Evolutionary conservation across 2,113 vertebrate species (phyloP), one percentile per base, ranked within the genome.

Genomic region (Pseudopipra pipra): DNA sequence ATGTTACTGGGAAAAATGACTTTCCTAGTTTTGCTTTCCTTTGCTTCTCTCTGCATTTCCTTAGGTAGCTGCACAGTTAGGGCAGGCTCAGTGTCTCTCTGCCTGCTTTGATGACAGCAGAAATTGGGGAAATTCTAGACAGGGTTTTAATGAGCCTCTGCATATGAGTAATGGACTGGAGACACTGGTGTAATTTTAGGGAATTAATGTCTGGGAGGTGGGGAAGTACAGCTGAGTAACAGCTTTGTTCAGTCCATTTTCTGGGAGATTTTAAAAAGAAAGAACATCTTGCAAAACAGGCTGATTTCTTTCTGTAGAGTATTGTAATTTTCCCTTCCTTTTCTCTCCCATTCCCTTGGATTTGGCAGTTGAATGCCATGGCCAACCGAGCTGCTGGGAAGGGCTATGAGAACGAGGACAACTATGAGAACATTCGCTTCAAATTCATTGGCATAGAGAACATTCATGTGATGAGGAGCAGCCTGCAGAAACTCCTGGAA

Each of bases 381-480:
- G 98, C 98, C 31, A 99, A 98, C 94, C 81, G 98, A 66, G 98
- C 98, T 55, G 98, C 98, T 62, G 98, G 98, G 67, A 99, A 99
- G 84, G 98, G 98, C 17, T 99, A 99, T 43, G 98, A 99, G 95
- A 98, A 98, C 28, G 98, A 98, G 84, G 98, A 98, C 83, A 96
- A 98, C 46, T 99, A 98, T 20, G 95, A 98, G 33, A 98, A 98
- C 88, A 98, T 99, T 93, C 96, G 96, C 39, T 99, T 99, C 81
- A 98, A 98, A 49, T 99, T 98, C 71, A 98, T 98, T 47, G 98
- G 98, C 46, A 99, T 98, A 62, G 98, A 98, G 85, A 99, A 99
- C 93, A 99, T 98, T 91, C 98, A 99, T 4, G 98, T 98, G 33
- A 98, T 99, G 98, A 91, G 98, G 78, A 98, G 46, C 97, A 98